These are phyloP conservation scores for Atherix ibis DNA, from an alignment of 2,888 invertebrate genomes.

Conservation along the genomic window DNA sequence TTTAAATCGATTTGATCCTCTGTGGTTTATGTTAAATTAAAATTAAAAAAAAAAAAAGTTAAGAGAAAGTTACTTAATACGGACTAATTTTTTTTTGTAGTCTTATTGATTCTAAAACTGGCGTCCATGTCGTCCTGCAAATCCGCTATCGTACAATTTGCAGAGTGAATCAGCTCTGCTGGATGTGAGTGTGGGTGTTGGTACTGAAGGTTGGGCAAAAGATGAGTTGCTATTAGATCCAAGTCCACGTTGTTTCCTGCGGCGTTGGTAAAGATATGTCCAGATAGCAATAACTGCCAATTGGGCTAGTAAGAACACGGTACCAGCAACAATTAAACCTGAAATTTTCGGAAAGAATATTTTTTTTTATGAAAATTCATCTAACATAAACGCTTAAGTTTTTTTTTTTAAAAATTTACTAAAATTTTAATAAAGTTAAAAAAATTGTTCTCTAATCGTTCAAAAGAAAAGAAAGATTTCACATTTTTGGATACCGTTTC, in stretches of 20 bases:
- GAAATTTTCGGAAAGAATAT: no score
- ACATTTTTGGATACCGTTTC: no score
- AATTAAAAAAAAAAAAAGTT: neutral
- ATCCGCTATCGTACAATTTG: slow-evolving; percentile 77
- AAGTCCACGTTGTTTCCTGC: slow-evolving; percentile 36
- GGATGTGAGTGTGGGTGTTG: slow-evolving; percentile 47
- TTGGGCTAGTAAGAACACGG: slow-evolving; percentile 73
- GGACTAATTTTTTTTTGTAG: no score
- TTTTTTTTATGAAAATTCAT: no score
- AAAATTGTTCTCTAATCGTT: no score
- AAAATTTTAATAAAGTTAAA: no score
- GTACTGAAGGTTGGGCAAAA: slow-evolving; percentile 21
- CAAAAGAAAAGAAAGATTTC: no score
- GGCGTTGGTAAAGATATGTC: slow-evolving; percentile 76
- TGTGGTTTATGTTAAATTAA: no score
- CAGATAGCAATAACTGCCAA: slow-evolving; percentile 74
- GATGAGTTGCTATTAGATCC: slow-evolving; percentile 8
- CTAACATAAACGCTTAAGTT: no score
- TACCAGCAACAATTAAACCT: slow-evolving; percentile 71
- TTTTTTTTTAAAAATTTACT: no score
- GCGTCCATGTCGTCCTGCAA: slow-evolving; percentile 44
- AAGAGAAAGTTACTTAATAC: no score
- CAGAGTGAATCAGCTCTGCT: slow-evolving; percentile 61
- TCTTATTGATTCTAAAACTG: slow-evolving; percentile 28
- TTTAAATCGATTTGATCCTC: no score